phyloP scores from a whole-genome alignment of 2,888 invertebrate genomes.

The Leptopilina drosophilae region DNA sequence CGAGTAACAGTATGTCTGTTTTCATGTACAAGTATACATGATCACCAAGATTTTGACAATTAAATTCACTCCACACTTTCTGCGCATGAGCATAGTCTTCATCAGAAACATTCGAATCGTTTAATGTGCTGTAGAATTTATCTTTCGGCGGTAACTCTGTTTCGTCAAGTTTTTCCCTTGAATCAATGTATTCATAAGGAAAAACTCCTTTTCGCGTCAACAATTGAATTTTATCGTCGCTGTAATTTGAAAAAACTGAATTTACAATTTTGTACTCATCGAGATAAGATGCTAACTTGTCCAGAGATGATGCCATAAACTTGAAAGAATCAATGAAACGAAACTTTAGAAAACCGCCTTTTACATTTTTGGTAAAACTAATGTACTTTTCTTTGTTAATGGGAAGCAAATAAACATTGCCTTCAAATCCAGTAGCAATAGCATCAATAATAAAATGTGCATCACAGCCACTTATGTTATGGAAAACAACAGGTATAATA shows the following conservation, averaged over 20 bases:
- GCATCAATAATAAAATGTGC: neutral
- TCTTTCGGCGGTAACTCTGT: neutral
- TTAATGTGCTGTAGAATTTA: neutral
- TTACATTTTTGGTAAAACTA: no score
- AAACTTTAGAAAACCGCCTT: no score
- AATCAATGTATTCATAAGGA: slow-evolving; percentile 5
- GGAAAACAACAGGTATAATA: no score
- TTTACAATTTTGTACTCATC: neutral
- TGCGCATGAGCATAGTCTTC: neutral
- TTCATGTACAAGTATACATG: neutral
- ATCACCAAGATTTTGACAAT: slow-evolving; percentile 19
- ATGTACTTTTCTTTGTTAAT: neutral
- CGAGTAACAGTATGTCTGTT: neutral
- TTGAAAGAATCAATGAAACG: no score
- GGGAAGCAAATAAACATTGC: neutral
- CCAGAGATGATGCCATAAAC: no score
- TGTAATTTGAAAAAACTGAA: neutral
- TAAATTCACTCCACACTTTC: neutral
- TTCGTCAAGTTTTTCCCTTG: slow-evolving; percentile 2
- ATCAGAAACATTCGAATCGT: neutral
- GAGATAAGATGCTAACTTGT: neutral
- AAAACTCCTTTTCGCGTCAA: slow-evolving; percentile 10
- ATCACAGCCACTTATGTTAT: no score
- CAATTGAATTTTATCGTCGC: neutral
- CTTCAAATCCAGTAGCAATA: neutral